Base-by-base conservation (phyloP, 2,113 vertebrate species). In the Abramis brama region DNA sequence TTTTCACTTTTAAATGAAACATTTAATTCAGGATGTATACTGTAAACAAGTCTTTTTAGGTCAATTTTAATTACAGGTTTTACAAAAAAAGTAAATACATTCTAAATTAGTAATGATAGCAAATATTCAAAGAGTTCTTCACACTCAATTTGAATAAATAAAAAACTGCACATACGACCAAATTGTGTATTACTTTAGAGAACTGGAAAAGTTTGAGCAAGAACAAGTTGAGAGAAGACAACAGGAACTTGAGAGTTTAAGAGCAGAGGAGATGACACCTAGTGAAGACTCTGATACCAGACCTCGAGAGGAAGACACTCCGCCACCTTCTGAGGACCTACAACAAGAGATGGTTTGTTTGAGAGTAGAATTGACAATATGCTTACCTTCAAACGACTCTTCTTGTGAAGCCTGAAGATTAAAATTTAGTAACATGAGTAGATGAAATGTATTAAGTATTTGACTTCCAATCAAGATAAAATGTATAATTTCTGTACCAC, bases 161-260 rank as follows among this genome's bases (percentile, higher is more conserved):
- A 4, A 21, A 71, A 23, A 71, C 8, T 23, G 19, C 17, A 23
- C 9, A 5, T 23, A 71, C 39, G 33, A 36, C 11, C n/a, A 52
- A 71, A 30, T 27, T 71, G 50, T 57, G 76, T 70, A 47, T 77
- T 88, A 6, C 50, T 36, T 11, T 68, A 98, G 96, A 92, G 92
- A 96, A 55, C 84, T 90, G 43, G 90, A 95, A 84, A 92, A 4
- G 55, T 45, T 89, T 55, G 87, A 84, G n/a, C 91, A 75, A 79
- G 93, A 95, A 82, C 88, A 93, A 25, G 92, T 95, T 4, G 93
- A 94, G 73, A 94, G 90, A 88, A 95, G 82, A 88, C 89, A 89
- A 0, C 92, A 89, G 79, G 92, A 96, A 60, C 83, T 94, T 7
- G 91, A 93, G 86, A 92, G 88, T 47, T 86, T 93, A 55, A 93